phyloP scores from a whole-genome alignment of 37 sponge, comb jelly and placozoan species.

The Diacarnus erythraeanus region DNA sequence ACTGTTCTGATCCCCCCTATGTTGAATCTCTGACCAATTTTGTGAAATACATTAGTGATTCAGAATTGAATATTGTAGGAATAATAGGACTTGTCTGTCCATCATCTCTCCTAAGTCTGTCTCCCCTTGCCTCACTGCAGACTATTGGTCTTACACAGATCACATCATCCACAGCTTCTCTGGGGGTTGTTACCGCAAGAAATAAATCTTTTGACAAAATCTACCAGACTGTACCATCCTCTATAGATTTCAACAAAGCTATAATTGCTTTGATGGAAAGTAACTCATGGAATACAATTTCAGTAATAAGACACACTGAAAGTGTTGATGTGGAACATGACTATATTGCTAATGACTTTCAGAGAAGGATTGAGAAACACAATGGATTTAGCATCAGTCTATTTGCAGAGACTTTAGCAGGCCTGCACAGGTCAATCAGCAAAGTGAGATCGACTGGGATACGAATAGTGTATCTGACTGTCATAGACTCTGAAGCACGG shows the following conservation, averaged over 20 bases:
- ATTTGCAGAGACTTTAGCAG: background rate
- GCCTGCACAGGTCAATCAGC: background rate
- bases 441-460: background rate
- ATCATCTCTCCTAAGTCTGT: conserved; percentile 1
- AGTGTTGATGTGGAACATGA: background rate
- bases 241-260: conserved; percentile 5
- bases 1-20: background rate
- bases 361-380: background rate
- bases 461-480: conserved; percentile 13
- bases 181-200: background rate
- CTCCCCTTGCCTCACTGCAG: conserved; percentile 12
- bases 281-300: background rate
- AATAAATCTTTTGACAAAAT: background rate
- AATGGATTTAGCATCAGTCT: background rate
- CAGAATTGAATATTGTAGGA: conserved; percentile 6
- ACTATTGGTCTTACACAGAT: conserved; percentile 18
- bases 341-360: background rate
- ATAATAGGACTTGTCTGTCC: conserved; percentile 33
- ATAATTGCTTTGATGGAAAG: conserved; percentile 15
- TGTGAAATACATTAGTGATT: background rate
- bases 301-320: background rate
- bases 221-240: conserved; percentile 22
- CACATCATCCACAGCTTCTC: background rate
- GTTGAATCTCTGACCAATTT: background rate
- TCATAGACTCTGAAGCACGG: background rate